A percentile compares a stretch with the other conserved stretches of the same genome.
These are phyloP conservation scores for Saccostrea echinata DNA, from an alignment of 1,140 invertebrate genomes.

Conservation along the genomic window DNA sequence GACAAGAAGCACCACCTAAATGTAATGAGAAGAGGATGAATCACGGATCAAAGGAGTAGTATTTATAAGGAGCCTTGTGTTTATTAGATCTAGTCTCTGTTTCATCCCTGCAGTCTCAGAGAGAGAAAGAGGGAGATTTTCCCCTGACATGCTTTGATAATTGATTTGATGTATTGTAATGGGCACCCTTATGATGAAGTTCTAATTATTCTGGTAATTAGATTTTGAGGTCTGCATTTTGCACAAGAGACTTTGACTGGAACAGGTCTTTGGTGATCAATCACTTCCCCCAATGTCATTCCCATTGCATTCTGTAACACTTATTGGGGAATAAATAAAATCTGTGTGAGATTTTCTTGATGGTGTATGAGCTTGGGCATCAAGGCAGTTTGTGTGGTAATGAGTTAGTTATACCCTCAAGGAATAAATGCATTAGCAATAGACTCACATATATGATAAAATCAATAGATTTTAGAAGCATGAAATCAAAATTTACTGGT, in stretches of 20 bases:
- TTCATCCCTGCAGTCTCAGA: background rate
- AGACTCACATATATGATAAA: background rate
- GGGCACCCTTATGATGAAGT: slow-evolving; percentile 22
- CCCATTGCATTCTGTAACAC: background rate
- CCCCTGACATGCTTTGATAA: slow-evolving; percentile 1
- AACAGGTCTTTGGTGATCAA: slow-evolving; percentile 14
- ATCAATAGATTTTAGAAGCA: slow-evolving; percentile 7
- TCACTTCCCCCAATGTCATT: slow-evolving; percentile 1
- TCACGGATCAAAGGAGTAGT: slow-evolving; percentile 10
- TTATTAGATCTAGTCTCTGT: background rate
- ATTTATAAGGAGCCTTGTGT: slow-evolving; percentile 7
- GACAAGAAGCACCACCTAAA: background rate
- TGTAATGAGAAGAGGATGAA: background rate
- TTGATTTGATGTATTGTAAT: slow-evolving; percentile 39
- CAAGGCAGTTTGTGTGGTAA: background rate
- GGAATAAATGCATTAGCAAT: background rate
- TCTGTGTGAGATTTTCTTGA: background rate
- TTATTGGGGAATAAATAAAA: slow-evolving; percentile 12
- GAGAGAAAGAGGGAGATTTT: background rate
- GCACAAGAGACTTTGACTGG: slow-evolving; percentile 8
- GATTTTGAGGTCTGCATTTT: slow-evolving; percentile 22
- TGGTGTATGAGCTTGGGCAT: background rate
- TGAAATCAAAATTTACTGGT: background rate
- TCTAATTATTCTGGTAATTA: slow-evolving; percentile 20
- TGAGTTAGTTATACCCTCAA: background rate